phyloP scores from a whole-genome alignment of 2,113 vertebrate species.

The Boleophthalmus pectinirostris region DNA sequence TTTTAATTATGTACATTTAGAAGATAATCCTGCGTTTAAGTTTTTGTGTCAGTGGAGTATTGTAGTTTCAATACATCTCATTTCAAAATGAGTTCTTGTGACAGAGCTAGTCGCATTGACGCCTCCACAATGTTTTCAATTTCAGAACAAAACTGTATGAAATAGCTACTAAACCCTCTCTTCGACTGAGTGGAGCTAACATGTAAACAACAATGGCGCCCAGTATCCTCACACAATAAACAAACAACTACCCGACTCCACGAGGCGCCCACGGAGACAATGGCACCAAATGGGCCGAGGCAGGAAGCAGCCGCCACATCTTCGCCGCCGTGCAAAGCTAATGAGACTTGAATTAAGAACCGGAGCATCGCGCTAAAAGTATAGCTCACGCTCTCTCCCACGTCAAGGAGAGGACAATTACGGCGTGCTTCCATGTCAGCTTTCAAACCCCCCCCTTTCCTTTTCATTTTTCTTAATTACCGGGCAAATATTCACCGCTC shows the following conservation, averaged over 20 bases:
- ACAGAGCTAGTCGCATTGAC: no score
- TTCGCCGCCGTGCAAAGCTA: slow-evolving; percentile 21
- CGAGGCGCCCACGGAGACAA: neutral
- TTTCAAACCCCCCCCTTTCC: slow-evolving; percentile 67
- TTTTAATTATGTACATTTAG: no score
- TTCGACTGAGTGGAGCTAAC: neutral
- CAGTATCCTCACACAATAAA: slow-evolving; percentile 1
- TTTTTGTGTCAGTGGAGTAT: no score
- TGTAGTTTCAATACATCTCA: no score
- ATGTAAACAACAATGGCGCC: neutral
- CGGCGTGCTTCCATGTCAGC: slow-evolving; percentile 60
- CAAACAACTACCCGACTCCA: neutral
- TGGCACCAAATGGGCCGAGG: neutral
- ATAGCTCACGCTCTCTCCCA: slow-evolving; percentile 32
- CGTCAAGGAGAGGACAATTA: slow-evolving; percentile 73
- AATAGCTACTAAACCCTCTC: no score
- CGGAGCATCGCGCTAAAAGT: slow-evolving; percentile 34
- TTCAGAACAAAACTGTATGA: no score
- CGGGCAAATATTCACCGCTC: slow-evolving; percentile 67
- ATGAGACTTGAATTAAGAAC: slow-evolving; percentile 48
- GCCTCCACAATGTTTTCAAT: no score
- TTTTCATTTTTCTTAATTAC: slow-evolving; percentile 82
- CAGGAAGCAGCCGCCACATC: slow-evolving; percentile 11
- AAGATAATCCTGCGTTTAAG: no score
- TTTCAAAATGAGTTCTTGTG: no score